Conservation (phyloP, 2,797 vertebrate genomes). For the Orestias chungarensis region DNA sequence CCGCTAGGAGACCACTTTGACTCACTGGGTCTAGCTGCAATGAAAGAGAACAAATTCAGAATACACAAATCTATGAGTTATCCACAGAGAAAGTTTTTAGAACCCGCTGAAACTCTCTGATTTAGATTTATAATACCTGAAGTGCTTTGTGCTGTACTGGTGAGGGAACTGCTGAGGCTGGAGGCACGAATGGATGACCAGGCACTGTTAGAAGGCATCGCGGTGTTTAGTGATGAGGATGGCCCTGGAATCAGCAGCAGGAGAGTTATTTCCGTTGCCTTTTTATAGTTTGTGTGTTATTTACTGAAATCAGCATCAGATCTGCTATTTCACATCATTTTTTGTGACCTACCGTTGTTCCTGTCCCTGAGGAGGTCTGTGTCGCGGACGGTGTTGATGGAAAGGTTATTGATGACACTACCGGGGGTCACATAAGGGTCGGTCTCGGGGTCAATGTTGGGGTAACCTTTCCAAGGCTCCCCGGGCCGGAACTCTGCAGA, state of each 20-base stretch:
- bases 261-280: not conserved
- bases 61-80: not conserved
- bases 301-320: not conserved
- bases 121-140: constrained; percentile 81
- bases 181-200: constrained; percentile 99
- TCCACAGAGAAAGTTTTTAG: not conserved
- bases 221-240: constrained; percentile 99
- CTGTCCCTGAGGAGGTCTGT: constrained; percentile 99
- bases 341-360: constrained; percentile 87
- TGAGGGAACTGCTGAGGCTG: constrained; percentile 99
- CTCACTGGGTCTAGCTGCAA: constrained; percentile 95
- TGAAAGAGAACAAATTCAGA: constrained; percentile 2
- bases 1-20: constrained; percentile 94
- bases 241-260: constrained; percentile 81
- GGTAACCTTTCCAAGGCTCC: constrained; percentile 99
- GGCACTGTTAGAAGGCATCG: constrained; percentile 99
- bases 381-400: constrained; percentile 99
- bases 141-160: constrained; percentile 99
- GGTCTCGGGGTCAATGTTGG: constrained; percentile 99
- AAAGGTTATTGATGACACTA: constrained; percentile 99
- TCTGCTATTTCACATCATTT: not conserved
- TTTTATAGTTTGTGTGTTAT: not conserved
- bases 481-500: constrained; percentile 95
- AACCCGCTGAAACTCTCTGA: not conserved
- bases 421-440: constrained; percentile 99